These are phyloP conservation scores for Uria aalge DNA, from an alignment of 2,113 vertebrate genomes.

Conservation along the genomic window DNA sequence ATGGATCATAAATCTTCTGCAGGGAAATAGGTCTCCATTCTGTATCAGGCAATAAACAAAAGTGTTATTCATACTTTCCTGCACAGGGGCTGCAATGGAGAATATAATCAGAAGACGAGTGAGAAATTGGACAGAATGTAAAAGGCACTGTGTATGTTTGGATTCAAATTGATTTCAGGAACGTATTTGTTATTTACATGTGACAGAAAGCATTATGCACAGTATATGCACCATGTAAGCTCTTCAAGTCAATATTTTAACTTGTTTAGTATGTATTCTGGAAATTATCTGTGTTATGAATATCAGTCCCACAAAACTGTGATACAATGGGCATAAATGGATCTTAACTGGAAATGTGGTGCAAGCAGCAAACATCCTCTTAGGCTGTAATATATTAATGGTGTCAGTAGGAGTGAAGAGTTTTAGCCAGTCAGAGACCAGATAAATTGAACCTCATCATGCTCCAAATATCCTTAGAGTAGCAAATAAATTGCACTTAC, in stretches of 20 bases:
- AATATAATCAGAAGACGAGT: conserved; percentile 27
- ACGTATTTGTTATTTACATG: background rate
- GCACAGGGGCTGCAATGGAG: background rate
- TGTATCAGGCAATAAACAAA: conserved; percentile 62
- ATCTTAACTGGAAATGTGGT: background rate
- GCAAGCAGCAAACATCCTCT: background rate
- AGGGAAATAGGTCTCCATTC: conserved; percentile 47
- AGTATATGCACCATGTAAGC: background rate
- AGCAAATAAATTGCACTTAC: background rate
- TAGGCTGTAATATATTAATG: background rate
- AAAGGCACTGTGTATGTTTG: background rate
- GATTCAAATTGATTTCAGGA: conserved; percentile 26
- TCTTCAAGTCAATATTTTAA: background rate
- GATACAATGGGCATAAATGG: background rate
- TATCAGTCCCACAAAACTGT: background rate
- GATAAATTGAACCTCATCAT: background rate
- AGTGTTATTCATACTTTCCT: conserved; percentile 44
- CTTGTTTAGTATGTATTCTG: background rate
- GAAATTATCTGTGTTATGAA: background rate
- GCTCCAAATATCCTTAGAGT: background rate
- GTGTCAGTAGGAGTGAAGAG: background rate
- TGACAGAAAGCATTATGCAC: background rate
- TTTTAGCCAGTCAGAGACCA: background rate
- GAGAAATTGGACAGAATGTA: conserved; percentile 23
- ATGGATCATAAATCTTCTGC: conserved; percentile 68